Evolutionary conservation across 1,140 invertebrate species (phyloP).

Genomic region (Paramacrobiotus metropolitanus): DNA sequence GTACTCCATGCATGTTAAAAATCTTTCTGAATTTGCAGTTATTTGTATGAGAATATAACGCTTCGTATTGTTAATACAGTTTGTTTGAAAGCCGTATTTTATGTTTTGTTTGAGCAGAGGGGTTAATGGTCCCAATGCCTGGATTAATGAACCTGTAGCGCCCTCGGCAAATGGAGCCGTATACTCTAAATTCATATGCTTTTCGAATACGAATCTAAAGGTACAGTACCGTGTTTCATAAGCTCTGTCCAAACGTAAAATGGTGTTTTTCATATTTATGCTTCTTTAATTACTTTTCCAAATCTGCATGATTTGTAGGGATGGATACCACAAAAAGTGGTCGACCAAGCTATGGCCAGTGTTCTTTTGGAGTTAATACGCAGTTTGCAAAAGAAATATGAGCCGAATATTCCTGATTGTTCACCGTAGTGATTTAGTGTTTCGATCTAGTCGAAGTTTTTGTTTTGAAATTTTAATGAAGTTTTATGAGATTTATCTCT

Average conservation of each 20-base stretch:
- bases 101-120: not conserved
- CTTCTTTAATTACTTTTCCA: not conserved
- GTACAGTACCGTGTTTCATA: too few relatives aligned
- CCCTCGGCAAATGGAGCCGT: not conserved
- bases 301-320: not conserved
- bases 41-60: too few relatives aligned
- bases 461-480: not conserved
- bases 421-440: too few relatives aligned
- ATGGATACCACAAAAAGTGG: not conserved
- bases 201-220: not conserved
- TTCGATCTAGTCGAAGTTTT: not conserved
- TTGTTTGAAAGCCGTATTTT: not conserved
- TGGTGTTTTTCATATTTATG: not conserved
- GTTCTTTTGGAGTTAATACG: not conserved
- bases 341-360: not conserved
- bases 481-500: not conserved
- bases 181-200: not conserved
- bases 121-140: slow-evolving; percentile 2
- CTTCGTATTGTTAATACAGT: not conserved
- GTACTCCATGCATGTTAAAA: too few relatives aligned
- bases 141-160: not conserved
- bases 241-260: too few relatives aligned
- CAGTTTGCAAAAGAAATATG: not conserved
- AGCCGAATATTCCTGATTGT: not conserved
- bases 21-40: too few relatives aligned